Evolutionary conservation across 2,797 vertebrate genomes (phyloP), one percentile per base, ranked within the genome.

Genomic region (Anguilla obscura): DNA sequence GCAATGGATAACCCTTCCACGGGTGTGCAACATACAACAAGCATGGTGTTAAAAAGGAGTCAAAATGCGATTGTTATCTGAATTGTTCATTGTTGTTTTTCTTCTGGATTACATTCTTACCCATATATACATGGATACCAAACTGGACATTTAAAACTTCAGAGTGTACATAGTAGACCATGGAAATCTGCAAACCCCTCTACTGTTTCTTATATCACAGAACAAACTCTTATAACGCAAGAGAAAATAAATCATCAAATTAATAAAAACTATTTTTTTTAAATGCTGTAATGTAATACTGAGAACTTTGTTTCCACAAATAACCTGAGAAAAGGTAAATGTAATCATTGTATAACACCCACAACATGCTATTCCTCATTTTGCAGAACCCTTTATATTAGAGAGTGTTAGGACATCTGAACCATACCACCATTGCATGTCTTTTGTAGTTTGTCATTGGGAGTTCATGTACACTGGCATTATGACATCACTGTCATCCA

Each of bases 211-310:
- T 45, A 27, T 80, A 18, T 85, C 84, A 24, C 36, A 45, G 21
- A 58, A 45, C 27, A 16, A 84, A 14, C 50, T 84, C 50, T 33
- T 21, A 56, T 84, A 40, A 63, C 14, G 90, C 71, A 89, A 76
- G 9, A 58, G 21, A 89, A 84, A 63, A 84, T 52, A 52, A 84
- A 86, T 14, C 76, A n/a, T 45, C 24, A 71, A 56, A 88, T 76
- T 71, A 48, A 74, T 54, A 84, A 71, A 85, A 86, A 87, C 4
- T 80, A 33, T 60, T 21, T 45, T 21, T 45, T n/a, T 69, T 87
- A 86, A 88, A 82, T 89, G 86, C 85, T 90, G 30, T 89, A 91
- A 92, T 89, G 27, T 89, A 91, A 91, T 89, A 91, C 89, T 87
- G 90, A 88, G 86, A 89, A 74, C n/a, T 88, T 66, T 69, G 58